These are phyloP conservation scores for Pterocles burchelli DNA, from an alignment of 2,113 vertebrate species.

Conservation along the genomic window DNA sequence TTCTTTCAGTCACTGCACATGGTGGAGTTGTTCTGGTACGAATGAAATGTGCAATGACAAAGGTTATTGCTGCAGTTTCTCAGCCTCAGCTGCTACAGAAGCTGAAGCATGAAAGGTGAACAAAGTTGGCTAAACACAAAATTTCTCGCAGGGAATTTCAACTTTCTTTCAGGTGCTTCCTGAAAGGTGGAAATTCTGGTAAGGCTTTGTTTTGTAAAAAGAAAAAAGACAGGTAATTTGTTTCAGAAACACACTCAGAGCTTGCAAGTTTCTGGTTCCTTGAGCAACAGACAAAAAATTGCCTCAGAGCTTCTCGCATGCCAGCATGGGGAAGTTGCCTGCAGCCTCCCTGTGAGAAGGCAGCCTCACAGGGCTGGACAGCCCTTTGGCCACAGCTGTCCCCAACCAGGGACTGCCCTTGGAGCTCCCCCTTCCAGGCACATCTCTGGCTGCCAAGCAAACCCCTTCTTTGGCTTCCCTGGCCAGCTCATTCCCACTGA, in stretches of 20 bases:
- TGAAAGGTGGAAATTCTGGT: background rate
- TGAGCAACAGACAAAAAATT: accelerated
- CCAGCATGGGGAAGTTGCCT: background rate
- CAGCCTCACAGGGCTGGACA: background rate
- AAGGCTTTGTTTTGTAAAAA: background rate
- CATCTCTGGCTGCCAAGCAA: background rate
- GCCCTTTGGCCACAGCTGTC: background rate
- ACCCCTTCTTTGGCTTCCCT: background rate
- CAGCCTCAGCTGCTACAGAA: background rate
- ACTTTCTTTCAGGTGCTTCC: background rate
- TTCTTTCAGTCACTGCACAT: background rate
- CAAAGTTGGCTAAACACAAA: background rate
- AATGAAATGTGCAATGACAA: background rate
- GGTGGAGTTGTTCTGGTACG: background rate
- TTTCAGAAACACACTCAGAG: background rate
- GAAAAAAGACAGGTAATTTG: background rate
- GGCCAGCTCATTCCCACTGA: accelerated
- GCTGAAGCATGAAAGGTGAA: background rate
- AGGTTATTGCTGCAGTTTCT: background rate
- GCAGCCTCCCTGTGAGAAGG: background rate
- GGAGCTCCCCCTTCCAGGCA: background rate
- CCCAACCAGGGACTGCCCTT: background rate
- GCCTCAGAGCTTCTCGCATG: accelerated
- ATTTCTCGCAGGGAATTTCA: background rate
- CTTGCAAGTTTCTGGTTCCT: background rate